Conservation (phyloP, 2,113 vertebrate genomes). For the Stictonetta naevosa region DNA sequence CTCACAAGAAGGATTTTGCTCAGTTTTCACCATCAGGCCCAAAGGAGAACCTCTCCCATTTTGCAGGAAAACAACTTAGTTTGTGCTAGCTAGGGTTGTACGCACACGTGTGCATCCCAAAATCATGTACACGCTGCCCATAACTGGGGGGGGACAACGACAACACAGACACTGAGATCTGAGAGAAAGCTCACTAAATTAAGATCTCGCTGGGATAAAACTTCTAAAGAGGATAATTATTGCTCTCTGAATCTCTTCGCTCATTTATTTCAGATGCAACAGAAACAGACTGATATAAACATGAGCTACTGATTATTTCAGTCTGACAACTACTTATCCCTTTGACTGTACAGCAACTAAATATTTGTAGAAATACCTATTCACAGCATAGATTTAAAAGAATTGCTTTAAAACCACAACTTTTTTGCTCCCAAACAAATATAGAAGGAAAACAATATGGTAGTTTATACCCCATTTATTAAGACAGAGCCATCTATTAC, state of each 20-base stretch:
- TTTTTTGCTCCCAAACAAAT: slow-evolving; percentile 30
- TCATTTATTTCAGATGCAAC: neutral
- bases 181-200: neutral
- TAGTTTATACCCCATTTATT: slow-evolving; percentile 63
- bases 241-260: neutral
- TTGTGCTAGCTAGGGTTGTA: neutral
- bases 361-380: neutral
- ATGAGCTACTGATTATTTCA: neutral
- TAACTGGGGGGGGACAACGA: neutral
- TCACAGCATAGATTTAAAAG: neutral
- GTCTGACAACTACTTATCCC: neutral
- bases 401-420: neutral
- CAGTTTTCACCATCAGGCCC: neutral
- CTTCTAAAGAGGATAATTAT: neutral
- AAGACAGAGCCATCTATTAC: slow-evolving; percentile 56
- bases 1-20: neutral
- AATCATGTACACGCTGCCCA: neutral
- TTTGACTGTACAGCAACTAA: neutral
- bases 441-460: slow-evolving; percentile 25
- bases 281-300: neutral
- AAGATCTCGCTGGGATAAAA: neutral
- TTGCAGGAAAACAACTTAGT: neutral
- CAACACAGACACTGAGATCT: neutral
- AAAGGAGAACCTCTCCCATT: neutral
- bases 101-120: fast-evolving